phyloP scores from a whole-genome alignment of 2,888 invertebrate species.

The Eristalis pertinax region DNA sequence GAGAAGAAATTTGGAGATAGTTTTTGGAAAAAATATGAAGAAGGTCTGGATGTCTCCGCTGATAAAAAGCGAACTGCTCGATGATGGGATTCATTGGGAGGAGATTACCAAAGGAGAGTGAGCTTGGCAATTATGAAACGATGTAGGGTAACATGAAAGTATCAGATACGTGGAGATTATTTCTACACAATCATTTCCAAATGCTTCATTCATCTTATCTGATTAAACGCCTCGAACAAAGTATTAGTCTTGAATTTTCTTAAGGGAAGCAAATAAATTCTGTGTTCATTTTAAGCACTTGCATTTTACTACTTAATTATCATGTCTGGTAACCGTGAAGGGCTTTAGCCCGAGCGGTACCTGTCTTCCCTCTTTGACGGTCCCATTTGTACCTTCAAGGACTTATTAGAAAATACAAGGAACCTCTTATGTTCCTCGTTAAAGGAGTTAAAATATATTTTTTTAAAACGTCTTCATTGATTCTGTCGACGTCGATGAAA shows the following conservation, averaged over 20 bases:
- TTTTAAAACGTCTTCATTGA: too few relatives aligned
- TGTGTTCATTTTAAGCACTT: background rate
- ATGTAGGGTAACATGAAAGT: background rate
- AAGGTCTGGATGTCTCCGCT: constrained; percentile 90
- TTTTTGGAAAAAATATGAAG: constrained; percentile 91
- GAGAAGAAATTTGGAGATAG: constrained; percentile 86
- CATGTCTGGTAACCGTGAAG: too few relatives aligned
- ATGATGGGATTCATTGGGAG: constrained; percentile 87
- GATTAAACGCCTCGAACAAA: background rate
- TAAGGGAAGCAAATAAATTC: background rate
- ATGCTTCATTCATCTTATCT: too few relatives aligned
- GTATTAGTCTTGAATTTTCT: background rate
- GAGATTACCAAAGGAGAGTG: background rate
- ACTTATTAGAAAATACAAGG: too few relatives aligned
- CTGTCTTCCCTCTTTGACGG: too few relatives aligned
- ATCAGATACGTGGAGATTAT: background rate
- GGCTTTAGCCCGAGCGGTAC: too few relatives aligned
- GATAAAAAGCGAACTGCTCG: constrained; percentile 87
- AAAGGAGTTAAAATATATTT: too few relatives aligned
- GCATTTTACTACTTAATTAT: background rate
- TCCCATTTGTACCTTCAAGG: too few relatives aligned
- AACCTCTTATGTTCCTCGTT: too few relatives aligned
- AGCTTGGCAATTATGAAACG: background rate
- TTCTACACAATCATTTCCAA: too few relatives aligned
- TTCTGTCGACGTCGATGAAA: too few relatives aligned